These are phyloP conservation scores for Rhyacophila evoluta DNA, from an alignment of 2,888 invertebrate genomes.

Conservation along the genomic window DNA sequence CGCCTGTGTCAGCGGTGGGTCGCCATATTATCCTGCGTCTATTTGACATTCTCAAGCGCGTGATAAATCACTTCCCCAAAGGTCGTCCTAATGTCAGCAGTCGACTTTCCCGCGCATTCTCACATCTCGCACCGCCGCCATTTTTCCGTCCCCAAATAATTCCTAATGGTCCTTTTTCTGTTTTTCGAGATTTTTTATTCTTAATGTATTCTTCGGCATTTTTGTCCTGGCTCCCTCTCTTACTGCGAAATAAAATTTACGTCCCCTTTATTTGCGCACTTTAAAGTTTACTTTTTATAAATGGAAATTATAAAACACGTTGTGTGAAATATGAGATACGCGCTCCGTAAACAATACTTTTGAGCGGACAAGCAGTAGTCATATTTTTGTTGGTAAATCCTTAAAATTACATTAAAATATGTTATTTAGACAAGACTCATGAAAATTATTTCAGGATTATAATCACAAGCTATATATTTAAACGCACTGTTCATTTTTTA, in stretches of 20 bases:
- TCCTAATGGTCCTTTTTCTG: constrained; percentile 23
- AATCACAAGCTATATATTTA: too few species aligned
- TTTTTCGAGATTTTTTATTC: constrained; percentile 7
- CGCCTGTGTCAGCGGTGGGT: background rate
- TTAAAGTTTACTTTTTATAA: background rate
- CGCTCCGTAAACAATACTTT: background rate
- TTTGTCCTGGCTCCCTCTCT: constrained; percentile 27
- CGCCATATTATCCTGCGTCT: constrained; percentile 4
- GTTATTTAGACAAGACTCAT: too few species aligned
- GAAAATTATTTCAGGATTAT: too few species aligned
- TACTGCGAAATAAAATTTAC: constrained; percentile 1
- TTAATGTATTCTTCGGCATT: constrained; percentile 25
- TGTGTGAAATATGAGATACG: background rate
- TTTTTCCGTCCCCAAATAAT: constrained; percentile 30
- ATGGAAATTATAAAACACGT: constrained; percentile 8
- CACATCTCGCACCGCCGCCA: constrained; percentile 28
- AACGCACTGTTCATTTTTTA: too few species aligned
- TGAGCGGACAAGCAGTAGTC: background rate
- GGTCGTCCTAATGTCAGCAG: constrained; percentile 40
- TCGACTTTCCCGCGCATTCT: constrained; percentile 36
- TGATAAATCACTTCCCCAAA: constrained; percentile 40
- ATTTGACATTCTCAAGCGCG: constrained; percentile 19
- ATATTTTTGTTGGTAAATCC: background rate
- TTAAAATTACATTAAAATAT: background rate
- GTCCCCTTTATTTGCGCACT: background rate